phyloP scores from a whole-genome alignment of 2,888 invertebrate species.

The Drosophila kuntzei region DNA sequence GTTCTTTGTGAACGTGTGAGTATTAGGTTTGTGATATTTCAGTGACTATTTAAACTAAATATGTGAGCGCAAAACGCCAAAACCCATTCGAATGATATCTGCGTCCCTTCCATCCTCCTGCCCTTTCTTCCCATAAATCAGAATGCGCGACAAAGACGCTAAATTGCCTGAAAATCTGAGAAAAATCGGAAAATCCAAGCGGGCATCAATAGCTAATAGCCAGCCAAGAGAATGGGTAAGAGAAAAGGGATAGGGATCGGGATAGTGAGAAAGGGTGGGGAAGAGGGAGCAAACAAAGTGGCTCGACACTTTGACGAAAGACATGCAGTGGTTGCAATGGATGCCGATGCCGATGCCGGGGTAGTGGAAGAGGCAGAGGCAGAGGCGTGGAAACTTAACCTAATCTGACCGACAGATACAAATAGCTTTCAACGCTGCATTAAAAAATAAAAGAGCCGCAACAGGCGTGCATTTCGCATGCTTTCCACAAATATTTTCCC shows the following conservation, averaged over 20 bases:
- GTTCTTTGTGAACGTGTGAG: constrained; percentile 6
- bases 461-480: constrained; percentile 76
- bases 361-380: background rate
- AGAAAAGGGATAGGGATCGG: background rate
- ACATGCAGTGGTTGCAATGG: constrained; percentile 68
- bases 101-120: background rate
- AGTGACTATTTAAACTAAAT: constrained; percentile 66
- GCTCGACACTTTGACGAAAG: constrained; percentile 79
- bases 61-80: constrained; percentile 62
- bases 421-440: constrained; percentile 79
- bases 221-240: constrained; percentile 2
- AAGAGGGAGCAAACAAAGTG: constrained; percentile 58
- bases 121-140: constrained; percentile 63
- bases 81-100: constrained; percentile 39
- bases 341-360: constrained; percentile 14
- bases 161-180: constrained; percentile 55
- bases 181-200: constrained; percentile 33
- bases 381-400: constrained; percentile 65
- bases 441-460: constrained; percentile 70
- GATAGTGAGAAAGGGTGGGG: background rate
- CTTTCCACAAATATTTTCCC: constrained; percentile 75
- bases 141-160: constrained; percentile 65
- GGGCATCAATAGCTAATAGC: constrained; percentile 74
- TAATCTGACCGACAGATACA: constrained; percentile 81
- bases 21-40: constrained; percentile 27